Conservation (phyloP, 2,113 vertebrate species). For the Oreocharis arfaki region DNA sequence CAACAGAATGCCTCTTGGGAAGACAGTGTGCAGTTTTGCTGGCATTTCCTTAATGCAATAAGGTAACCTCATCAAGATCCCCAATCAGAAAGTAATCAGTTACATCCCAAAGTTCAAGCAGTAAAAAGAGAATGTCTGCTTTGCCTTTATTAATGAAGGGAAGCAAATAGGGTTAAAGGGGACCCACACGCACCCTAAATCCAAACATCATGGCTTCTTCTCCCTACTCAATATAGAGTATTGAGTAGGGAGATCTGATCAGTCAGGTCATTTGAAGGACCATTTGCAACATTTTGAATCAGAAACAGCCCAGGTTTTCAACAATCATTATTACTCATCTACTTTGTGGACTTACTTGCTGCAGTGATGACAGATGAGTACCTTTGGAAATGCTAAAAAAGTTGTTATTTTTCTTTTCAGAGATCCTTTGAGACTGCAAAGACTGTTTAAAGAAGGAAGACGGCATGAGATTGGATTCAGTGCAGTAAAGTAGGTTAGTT, state of each 20-base stretch:
- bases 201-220: neutral
- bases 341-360: constrained; percentile 35
- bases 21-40: neutral
- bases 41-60: neutral
- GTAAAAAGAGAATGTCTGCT: neutral
- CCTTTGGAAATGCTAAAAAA: constrained; percentile 61
- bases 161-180: neutral
- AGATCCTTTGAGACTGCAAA: constrained; percentile 64
- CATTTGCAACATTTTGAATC: neutral
- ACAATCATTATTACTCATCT: neutral
- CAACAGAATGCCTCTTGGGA: neutral
- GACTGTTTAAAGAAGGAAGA: constrained; percentile 65
- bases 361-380: constrained; percentile 54
- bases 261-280: neutral
- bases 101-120: neutral
- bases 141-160: neutral
- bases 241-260: too few species aligned
- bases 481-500: constrained; percentile 40
- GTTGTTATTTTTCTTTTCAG: constrained; percentile 72
- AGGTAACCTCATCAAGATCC: neutral
- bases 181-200: neutral
- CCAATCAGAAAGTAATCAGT: neutral
- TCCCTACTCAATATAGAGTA: neutral
- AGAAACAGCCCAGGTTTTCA: constrained; percentile 19
- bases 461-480: constrained; percentile 59